Percentiles rank a stretch among this genome's conserved stretches.
Evolutionary conservation across 2,888 invertebrate genomes (phyloP).

Genomic region (Hypselothyrea guttata): DNA sequence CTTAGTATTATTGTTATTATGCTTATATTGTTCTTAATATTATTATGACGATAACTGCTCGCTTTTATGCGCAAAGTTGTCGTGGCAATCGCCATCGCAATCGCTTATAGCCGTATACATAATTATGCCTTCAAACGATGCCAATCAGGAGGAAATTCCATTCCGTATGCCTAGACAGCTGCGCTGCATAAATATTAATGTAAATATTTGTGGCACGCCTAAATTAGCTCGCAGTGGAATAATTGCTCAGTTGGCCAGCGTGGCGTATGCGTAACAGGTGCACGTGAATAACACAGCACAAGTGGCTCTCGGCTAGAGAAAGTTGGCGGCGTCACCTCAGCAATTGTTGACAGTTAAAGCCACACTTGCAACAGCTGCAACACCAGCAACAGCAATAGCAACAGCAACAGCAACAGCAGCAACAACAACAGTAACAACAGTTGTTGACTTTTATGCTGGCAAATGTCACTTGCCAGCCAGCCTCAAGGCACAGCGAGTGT

Average conservation of each 20-base stretch:
- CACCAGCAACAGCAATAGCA: slow-evolving; percentile 36
- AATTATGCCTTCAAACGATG: slow-evolving; percentile 34
- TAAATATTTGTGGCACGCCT: slow-evolving; percentile 7
- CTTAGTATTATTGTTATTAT: slow-evolving; percentile 55
- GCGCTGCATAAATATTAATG: slow-evolving; percentile 31
- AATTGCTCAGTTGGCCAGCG: slow-evolving; percentile 42
- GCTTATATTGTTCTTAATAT: slow-evolving; percentile 38
- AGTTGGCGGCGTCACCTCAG: slow-evolving; percentile 49
- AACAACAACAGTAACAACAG: slow-evolving; percentile 55
- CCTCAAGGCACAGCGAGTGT: slow-evolving; percentile 43
- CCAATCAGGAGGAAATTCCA: too few relatives aligned
- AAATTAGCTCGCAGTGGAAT: slow-evolving; percentile 45
- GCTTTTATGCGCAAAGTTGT: slow-evolving; percentile 67
- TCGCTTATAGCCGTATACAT: slow-evolving; percentile 39
- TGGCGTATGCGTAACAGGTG: slow-evolving; percentile 60
- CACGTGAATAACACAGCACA: slow-evolving; percentile 46
- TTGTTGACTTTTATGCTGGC: slow-evolving; percentile 76
- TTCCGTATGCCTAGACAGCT: slow-evolving; percentile 14
- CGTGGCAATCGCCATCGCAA: slow-evolving; percentile 22
- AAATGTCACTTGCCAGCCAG: slow-evolving; percentile 69
- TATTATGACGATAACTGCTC: slow-evolving; percentile 46
- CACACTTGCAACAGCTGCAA: slow-evolving; percentile 50
- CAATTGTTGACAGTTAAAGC: slow-evolving; percentile 72
- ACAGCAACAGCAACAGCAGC: slow-evolving; percentile 19
- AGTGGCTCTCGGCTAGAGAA: slow-evolving; percentile 62